Conservation (phyloP, 2,888 invertebrate species). For the Eupithecia pulchellata region DNA sequence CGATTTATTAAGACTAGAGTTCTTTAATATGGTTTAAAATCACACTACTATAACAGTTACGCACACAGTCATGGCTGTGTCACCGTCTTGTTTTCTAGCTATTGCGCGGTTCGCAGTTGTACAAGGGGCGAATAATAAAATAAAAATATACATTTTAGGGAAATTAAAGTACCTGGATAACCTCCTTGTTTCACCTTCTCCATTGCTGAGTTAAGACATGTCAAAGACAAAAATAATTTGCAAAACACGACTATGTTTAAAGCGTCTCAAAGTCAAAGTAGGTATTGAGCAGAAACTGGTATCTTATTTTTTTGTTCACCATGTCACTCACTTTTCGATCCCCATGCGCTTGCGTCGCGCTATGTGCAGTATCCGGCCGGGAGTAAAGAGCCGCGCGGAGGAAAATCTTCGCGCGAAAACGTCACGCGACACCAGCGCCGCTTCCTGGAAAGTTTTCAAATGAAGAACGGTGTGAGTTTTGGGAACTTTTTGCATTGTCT, state of each 20-base stretch:
- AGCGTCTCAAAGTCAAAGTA: background rate
- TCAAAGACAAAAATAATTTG: constrained; percentile 32
- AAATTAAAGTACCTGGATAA: constrained; percentile 28
- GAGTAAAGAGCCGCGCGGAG: constrained; percentile 89
- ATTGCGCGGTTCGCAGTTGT: too few species aligned
- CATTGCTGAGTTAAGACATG: constrained; percentile 75
- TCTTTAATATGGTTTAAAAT: too few species aligned
- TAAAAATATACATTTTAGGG: too few species aligned
- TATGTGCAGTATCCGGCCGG: constrained; percentile 93
- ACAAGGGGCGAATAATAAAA: too few species aligned
- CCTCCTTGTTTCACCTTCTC: constrained; percentile 70
- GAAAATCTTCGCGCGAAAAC: constrained; percentile 89
- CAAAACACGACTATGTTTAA: background rate
- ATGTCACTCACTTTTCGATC: constrained; percentile 84
- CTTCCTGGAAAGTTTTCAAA: constrained; percentile 80
- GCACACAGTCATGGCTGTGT: too few species aligned
- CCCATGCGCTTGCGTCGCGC: constrained; percentile 89
- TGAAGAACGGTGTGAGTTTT: constrained; percentile 5
- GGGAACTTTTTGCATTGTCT: background rate
- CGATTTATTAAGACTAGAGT: too few species aligned
- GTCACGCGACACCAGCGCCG: constrained; percentile 87
- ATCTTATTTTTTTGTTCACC: background rate
- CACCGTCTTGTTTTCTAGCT: too few species aligned
- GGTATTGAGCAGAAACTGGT: background rate
- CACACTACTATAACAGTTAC: too few species aligned